phyloP scores from a whole-genome alignment of 2,113 vertebrate genomes.

The Pelecanus crispus region DNA sequence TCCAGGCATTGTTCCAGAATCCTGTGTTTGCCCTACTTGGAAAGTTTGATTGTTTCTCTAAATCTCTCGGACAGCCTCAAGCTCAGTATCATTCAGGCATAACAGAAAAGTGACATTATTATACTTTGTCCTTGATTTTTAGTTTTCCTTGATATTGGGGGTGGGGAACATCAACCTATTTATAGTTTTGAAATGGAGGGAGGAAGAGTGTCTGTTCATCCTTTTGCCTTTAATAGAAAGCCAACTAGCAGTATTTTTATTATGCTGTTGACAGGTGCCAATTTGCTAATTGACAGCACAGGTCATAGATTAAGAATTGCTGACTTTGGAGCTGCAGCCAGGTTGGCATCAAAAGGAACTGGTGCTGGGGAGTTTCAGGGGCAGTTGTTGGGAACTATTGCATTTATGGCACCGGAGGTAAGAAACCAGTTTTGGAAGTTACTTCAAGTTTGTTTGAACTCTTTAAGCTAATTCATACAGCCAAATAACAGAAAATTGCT shows the following conservation, averaged over 20 bases:
- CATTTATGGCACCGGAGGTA: conserved; percentile 93
- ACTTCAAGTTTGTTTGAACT: background rate
- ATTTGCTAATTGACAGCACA: conserved; percentile 91
- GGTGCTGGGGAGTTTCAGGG: conserved; percentile 92
- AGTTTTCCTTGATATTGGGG: background rate
- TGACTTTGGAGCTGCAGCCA: conserved; percentile 88
- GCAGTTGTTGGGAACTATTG: conserved; percentile 88
- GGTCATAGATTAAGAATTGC: conserved; percentile 88
- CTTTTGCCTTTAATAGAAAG: background rate
- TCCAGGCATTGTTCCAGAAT: background rate
- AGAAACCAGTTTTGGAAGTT: conserved; percentile 25
- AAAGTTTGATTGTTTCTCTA: background rate
- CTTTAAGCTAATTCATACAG: background rate
- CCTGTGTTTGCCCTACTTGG: background rate
- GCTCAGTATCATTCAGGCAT: background rate
- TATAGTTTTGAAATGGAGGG: background rate
- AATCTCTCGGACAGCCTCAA: background rate
- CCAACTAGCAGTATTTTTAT: conserved; percentile 39
- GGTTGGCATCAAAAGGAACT: conserved; percentile 89
- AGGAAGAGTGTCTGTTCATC: background rate
- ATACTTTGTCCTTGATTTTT: background rate
- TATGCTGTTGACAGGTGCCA: conserved; percentile 79
- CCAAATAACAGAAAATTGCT: background rate
- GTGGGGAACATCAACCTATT: background rate
- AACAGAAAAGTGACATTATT: background rate